phyloP scores from a whole-genome alignment of 1,140 invertebrate species.

The Nasonia longicornis region DNA sequence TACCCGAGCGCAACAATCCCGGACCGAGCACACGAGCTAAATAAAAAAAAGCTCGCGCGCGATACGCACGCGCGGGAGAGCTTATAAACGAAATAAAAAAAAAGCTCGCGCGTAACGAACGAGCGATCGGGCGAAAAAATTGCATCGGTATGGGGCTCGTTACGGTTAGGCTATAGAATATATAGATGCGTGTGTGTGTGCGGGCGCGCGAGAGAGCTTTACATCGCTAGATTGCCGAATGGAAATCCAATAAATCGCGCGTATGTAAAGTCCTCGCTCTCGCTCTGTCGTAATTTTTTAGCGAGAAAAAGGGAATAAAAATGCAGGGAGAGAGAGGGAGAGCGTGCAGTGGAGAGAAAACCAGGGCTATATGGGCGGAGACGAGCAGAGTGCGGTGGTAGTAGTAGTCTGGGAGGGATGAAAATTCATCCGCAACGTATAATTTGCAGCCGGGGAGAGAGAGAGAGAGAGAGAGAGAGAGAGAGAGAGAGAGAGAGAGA shows the following conservation, averaged over 20 bases:
- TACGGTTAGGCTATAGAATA: background rate
- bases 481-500: slow-evolving; percentile 22
- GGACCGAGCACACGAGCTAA: background rate
- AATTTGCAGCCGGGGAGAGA: slow-evolving; percentile 61
- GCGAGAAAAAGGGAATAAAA: slow-evolving; percentile 28
- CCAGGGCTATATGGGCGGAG: slow-evolving; percentile 32
- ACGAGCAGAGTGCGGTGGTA: slow-evolving; percentile 27
- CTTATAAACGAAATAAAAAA: slow-evolving; percentile 19
- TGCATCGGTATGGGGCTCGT: slow-evolving; percentile 21
- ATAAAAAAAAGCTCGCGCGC: background rate
- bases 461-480: no score
- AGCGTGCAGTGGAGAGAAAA: slow-evolving; percentile 45
- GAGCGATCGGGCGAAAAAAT: slow-evolving; percentile 17
- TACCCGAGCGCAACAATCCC: slow-evolving; percentile 20
- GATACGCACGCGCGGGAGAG: background rate
- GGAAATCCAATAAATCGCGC: slow-evolving; percentile 54
- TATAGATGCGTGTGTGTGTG: no score
- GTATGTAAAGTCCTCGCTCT: background rate
- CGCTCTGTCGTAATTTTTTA: background rate
- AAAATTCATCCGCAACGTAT: slow-evolving; percentile 64
- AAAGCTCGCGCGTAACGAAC: background rate
- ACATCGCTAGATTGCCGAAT: slow-evolving; percentile 45
- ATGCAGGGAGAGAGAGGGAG: background rate
- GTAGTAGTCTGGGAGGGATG: slow-evolving; percentile 35
- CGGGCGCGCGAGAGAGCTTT: background rate